Evolutionary conservation across 1,140 invertebrate species (phyloP), one percentile per base, ranked within the genome.

Genomic region (Zaprionus gabonicus): DNA sequence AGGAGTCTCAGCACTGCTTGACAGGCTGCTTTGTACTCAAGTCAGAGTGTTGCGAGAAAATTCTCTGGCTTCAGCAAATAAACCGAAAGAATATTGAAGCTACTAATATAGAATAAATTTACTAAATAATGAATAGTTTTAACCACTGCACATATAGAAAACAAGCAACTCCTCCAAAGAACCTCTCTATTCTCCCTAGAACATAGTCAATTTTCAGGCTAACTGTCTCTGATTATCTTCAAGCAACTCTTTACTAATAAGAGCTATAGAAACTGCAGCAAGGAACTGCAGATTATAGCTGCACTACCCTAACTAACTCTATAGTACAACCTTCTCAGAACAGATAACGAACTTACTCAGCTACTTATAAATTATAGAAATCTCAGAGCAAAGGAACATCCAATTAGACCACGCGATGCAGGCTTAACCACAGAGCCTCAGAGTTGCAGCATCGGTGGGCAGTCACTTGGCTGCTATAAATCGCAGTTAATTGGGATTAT

Each of bases 291-390:
- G 38, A 41, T 41, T 41, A n/a, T n/a, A 41, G 38, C n/a, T 34
- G 9, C 31, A 3, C 31, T 10, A 10, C 9, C 31, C 31, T 5
- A 38, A 7, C 36, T 13, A 38, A 38, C 36, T 38, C 13, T 0
- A 38, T 38, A 38, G 4, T 13, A 34, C 9, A 34, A 0, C 9
- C 31, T 0, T 31, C n/a, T 17, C 41, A n/a, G 6, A 44, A n/a
- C 41, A 44, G 41, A n/a, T 34, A 34, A 34, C 31, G 9, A 34
- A 34, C 31, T 10, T 7, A 31, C 41, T n/a, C 2, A 17, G n/a
- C 41, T 17, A 46, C 41, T 41, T 41, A 49, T 20, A 49, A 49
- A 49, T 49, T 49, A 49, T 10, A 51, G 20, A 51, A 51, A 51
- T 51, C 46, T 25, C 1, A 20, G 10, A 12, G 46, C 46, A 20